A percentile compares a stretch with the other conserved stretches of the same genome.
Conservation (phyloP, 1,140 invertebrate species). For the Zaprionus lachaisei region DNA sequence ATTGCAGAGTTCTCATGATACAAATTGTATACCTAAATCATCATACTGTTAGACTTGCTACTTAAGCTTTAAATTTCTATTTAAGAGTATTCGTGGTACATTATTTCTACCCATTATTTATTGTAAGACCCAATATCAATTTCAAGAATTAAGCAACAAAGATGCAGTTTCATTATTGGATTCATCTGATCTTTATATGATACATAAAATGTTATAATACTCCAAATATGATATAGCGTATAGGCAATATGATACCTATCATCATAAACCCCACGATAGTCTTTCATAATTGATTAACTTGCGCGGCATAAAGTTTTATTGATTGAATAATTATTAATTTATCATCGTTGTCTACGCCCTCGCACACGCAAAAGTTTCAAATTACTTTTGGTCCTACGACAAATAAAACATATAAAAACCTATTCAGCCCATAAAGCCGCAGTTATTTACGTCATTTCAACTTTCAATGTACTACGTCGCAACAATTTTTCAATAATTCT, state of each 20-base stretch:
- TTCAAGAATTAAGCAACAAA: too few relatives aligned
- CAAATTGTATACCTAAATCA: too few relatives aligned
- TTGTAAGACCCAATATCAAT: too few relatives aligned
- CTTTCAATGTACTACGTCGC: constrained; percentile 1
- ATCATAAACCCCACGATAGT: background rate
- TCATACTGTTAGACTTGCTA: too few relatives aligned
- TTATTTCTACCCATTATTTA: too few relatives aligned
- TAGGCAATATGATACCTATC: background rate
- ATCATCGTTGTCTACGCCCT: background rate
- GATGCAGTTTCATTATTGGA: too few relatives aligned
- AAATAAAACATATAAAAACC: background rate
- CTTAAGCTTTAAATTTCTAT: too few relatives aligned
- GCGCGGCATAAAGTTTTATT: background rate
- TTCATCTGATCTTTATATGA: too few relatives aligned
- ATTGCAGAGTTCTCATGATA: too few relatives aligned
- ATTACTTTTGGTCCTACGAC: constrained; percentile 10
- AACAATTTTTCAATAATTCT: constrained; percentile 33
- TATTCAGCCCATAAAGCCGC: background rate
- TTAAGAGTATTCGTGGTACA: too few relatives aligned
- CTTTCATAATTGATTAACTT: constrained; percentile 12
- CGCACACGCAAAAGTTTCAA: background rate
- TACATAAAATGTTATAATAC: too few relatives aligned
- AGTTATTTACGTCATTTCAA: constrained; percentile 20
- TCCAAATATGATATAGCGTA: too few relatives aligned
- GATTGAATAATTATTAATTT: constrained; percentile 11